These are phyloP conservation scores for Salvator merianae DNA, from an alignment of 2,113 vertebrate species.

Conservation along the genomic window DNA sequence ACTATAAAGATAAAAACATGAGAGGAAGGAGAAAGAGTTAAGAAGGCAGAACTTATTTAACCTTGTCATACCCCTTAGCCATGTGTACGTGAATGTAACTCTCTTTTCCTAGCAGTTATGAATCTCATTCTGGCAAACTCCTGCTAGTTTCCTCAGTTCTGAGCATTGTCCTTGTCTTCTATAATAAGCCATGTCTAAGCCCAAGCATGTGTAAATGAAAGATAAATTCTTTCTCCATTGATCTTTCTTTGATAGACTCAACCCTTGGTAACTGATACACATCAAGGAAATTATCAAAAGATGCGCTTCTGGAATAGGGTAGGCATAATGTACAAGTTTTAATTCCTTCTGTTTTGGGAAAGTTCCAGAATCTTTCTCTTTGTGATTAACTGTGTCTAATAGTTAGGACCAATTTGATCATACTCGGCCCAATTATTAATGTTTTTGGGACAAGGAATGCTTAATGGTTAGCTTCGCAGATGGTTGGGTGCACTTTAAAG, in stretches of 20 bases:
- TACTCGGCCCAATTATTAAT: too few relatives aligned
- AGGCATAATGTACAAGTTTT: too few relatives aligned
- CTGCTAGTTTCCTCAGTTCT: not conserved
- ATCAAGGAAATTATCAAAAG: not conserved
- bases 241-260: not conserved
- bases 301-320: too few relatives aligned
- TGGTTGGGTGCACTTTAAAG: too few relatives aligned
- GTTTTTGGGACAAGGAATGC: too few relatives aligned
- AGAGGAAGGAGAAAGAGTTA: not conserved
- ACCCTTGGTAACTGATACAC: not conserved
- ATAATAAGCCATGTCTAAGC: not conserved
- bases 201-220: not conserved
- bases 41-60: not conserved
- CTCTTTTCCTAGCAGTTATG: not conserved
- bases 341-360: too few relatives aligned
- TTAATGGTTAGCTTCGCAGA: too few relatives aligned
- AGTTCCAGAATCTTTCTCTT: too few relatives aligned
- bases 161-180: not conserved
- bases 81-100: not conserved
- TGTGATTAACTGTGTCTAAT: too few relatives aligned
- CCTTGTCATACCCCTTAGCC: not conserved
- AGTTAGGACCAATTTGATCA: too few relatives aligned
- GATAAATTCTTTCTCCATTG: not conserved
- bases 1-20: not conserved
- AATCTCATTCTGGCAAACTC: not conserved